Conservation (phyloP, 2,113 vertebrate genomes). For the Willisornis vidua region DNA sequence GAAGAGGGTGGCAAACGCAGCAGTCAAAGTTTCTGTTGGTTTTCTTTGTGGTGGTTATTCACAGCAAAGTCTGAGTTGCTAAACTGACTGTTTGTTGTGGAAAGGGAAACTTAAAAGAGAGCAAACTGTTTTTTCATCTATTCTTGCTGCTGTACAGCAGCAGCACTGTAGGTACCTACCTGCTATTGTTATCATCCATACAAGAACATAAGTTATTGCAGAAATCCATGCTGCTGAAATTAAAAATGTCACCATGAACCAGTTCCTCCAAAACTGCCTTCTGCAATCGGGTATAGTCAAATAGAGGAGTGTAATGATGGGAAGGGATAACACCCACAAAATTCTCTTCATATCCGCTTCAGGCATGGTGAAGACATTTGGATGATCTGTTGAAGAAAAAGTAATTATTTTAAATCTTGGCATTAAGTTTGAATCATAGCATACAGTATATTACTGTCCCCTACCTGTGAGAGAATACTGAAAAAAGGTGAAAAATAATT, state of each 20-base stretch:
- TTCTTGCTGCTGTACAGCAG: neutral
- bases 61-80: neutral
- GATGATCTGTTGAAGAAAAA: constrained; percentile 75
- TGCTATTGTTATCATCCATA: constrained; percentile 96
- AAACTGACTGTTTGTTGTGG: neutral
- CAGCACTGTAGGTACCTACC: constrained; percentile 76
- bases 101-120: neutral
- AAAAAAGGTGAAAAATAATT: neutral
- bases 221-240: constrained; percentile 97
- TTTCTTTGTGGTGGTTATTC: neutral
- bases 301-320: constrained; percentile 85
- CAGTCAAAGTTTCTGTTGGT: neutral
- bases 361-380: constrained; percentile 88
- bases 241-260: constrained; percentile 91
- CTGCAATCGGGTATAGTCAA: constrained; percentile 92
- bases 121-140: neutral
- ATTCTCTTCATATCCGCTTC: constrained; percentile 90
- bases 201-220: constrained; percentile 91
- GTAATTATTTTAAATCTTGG: neutral
- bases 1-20: constrained; percentile 7
- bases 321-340: constrained; percentile 93
- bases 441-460: neutral
- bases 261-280: constrained; percentile 88
- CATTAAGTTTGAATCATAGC: neutral
- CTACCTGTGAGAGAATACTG: neutral